Evolutionary conservation across 2,797 vertebrate species (phyloP).

Genomic region (Pseudocheirus occidentalis): DNA sequence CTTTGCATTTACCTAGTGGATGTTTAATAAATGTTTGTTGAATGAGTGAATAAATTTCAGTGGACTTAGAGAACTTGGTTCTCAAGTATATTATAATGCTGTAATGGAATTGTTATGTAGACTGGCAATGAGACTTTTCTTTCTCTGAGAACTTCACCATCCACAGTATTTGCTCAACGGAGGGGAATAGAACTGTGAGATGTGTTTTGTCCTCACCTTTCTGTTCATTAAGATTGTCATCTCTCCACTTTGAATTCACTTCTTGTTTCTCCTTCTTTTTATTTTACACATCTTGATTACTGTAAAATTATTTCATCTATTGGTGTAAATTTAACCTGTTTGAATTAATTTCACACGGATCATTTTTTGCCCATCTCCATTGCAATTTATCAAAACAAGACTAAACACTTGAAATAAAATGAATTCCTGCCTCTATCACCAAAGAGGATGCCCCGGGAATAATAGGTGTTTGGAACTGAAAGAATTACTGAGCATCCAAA

Average conservation of each 20-base stretch:
- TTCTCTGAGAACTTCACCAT: background rate
- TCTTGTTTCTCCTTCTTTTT: background rate
- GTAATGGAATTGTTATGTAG: background rate
- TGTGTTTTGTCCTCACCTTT: background rate
- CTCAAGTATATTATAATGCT: constrained; percentile 19
- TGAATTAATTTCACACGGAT: constrained; percentile 26
- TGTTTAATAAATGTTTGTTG: background rate
- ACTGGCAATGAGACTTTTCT: background rate
- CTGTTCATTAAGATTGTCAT: background rate
- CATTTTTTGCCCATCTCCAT: background rate
- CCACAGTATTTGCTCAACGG: background rate
- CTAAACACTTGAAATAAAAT: constrained; percentile 1
- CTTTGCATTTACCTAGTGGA: background rate
- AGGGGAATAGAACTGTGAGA: background rate
- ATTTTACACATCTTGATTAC: constrained; percentile 32
- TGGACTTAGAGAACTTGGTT: background rate
- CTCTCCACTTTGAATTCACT: background rate
- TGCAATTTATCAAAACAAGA: background rate
- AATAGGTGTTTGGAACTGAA: constrained; percentile 7
- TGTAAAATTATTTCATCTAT: constrained; percentile 50
- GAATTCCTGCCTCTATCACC: background rate
- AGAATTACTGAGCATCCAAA: background rate
- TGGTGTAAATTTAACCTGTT: constrained; percentile 5
- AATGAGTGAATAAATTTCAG: background rate
- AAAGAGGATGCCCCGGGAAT: background rate